Evolutionary conservation across 2,113 vertebrate genomes (phyloP).

Genomic region (Chelonoidis abingdonii): DNA sequence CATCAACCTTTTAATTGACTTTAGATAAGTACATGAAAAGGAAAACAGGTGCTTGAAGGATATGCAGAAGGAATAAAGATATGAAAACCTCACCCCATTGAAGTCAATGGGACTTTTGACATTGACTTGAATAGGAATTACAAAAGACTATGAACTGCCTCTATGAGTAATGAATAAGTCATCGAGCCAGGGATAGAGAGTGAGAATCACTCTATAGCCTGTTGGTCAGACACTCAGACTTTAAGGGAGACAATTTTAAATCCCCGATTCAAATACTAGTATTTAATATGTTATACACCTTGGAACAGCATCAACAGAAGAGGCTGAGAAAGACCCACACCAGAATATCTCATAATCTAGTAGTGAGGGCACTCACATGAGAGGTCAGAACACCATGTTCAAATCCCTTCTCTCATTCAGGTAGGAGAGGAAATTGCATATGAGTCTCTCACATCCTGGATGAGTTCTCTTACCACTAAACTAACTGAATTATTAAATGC

Average conservation of each 20-base stretch:
- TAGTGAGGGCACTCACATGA: background rate
- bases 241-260: background rate
- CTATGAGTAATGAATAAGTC: too few relatives aligned
- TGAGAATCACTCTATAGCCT: background rate
- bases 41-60: conserved; percentile 16
- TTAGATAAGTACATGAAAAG: conserved; percentile 22
- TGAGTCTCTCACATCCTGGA: background rate
- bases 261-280: background rate
- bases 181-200: too few relatives aligned
- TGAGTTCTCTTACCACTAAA: background rate
- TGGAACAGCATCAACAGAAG: background rate
- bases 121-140: background rate
- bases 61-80: background rate
- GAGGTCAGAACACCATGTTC: background rate
- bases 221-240: background rate
- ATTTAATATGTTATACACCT: background rate
- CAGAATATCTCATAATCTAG: background rate
- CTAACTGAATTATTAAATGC: background rate
- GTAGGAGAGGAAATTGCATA: background rate
- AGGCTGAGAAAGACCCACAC: background rate
- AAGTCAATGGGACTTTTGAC: background rate
- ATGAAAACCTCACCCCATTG: background rate
- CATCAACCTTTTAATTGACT: conserved; percentile 24
- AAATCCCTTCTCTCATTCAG: background rate
- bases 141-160: background rate